Evolutionary conservation across 2,113 vertebrate species (phyloP), one percentile per base, ranked within the genome.

Genomic region (Pituophis catenifer): DNA sequence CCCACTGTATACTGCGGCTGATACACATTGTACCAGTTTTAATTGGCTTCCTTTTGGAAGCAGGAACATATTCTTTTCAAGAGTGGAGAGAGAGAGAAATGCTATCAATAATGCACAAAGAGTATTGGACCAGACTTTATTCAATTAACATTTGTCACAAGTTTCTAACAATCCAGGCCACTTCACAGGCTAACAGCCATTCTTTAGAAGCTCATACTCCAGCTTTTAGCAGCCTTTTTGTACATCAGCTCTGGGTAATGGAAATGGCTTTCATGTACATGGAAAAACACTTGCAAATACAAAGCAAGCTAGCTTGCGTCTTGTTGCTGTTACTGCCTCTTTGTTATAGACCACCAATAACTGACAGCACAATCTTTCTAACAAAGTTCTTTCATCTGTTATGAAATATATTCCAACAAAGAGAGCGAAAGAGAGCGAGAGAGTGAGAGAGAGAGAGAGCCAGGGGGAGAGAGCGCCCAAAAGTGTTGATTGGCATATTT

Each of bases 361-460:
- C 6, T 81, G 17, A 38, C 17, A 19, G 6, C 17, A 81, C 70
- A 81, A 75, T 75, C n/a, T 38, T 75, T 75, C 70, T 38, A 38
- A 75, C n/a, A 19, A 38, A 75, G 70, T 38, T 38, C 15, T 81
- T 19, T 38, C 15, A 38, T 81, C 15, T 81, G 70, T 8, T 38
- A 38, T 81, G 70, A 33, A 81, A 81, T n/a, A n/a, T 70, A 70
- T 70, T 15, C 62, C 62, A 70, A 65, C 3, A 65, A 65, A 65
- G 26, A 65, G 26, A 65, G 10, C 5, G 59, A 12, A 44, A 44
- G 38, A 44, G 38, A 44, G 38, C 38, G 38, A 44, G 29, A 1
- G 54, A 5, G 0, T 0, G 4, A 55, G 4, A 1, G 54, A 17
- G 38, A 2, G 4, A 13, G 26, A 2, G 26, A 65, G 26, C 19